Base-by-base conservation (phyloP, 1,140 invertebrate species). In the Dendrolimus kikuchii region DNA sequence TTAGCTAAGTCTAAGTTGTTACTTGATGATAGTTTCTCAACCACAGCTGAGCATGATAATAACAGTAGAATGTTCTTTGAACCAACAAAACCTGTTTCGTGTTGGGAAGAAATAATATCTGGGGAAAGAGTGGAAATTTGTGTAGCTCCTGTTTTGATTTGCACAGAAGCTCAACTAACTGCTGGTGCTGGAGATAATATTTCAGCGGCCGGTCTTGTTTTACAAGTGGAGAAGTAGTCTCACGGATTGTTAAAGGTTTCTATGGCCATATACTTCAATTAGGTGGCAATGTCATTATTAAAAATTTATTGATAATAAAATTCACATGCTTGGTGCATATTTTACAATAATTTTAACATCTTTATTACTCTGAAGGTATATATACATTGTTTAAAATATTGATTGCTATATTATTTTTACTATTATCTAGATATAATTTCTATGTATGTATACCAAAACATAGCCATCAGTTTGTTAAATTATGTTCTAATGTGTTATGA, bases 111-210 rank as follows among this genome's bases (percentile, higher is more conserved):
- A 77, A 74, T 84, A 47, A 64, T 88, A 7, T 75, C 81, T 42
- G 78, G 86, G 5, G 67, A 84, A 9, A 57, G 89, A 45, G 89
- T 93, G 6, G 87, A 94, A 60, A 91, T 96, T 41, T 97, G 95
- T 79, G 89, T 96, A 2, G 94, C 95, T 0, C 95, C 95, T 2
- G 95, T 95, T 4, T 78, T 96, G 5, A 94, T 97, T 0, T 97
- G 95, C 67, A 95, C 93, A 0, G 87, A 95, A 62, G 93, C 94
- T 3, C 90, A 92, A 46, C 92, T 96, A 67, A 96, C 95, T 8
- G 95, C 93, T 0, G 95, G 95, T 1, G 95, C 94, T 7, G 95
- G 95, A 2, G 95, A 97, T 75, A 97, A 96, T 70, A 95, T 97
- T 55, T 96, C 95, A 1, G 93, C 94, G 40, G 94, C 95, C 6